Percentiles rank a stretch among this genome's conserved stretches.
phyloP scores from a whole-genome alignment of 92 coral and sea anemone genomes.

The Heliopora coerulea region DNA sequence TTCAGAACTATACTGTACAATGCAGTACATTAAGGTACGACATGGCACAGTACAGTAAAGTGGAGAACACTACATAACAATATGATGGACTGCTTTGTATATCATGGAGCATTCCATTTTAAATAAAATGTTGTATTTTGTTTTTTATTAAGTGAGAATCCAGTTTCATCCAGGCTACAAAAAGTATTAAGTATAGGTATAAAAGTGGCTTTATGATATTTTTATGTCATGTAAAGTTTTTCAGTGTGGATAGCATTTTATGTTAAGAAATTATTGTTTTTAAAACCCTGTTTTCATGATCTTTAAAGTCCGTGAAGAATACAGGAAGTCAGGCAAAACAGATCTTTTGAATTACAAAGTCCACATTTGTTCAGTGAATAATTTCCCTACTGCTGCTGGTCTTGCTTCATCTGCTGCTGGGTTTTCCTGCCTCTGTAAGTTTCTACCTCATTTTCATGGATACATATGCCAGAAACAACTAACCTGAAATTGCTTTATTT shows the following conservation, averaged over 20 bases:
- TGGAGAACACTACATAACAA: too few species aligned
- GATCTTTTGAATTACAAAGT: slow-evolving; percentile 55
- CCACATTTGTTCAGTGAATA: slow-evolving; percentile 82
- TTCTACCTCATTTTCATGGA: background rate
- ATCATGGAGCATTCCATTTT: too few species aligned
- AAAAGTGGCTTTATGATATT: background rate
- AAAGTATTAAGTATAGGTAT: slow-evolving; percentile 23
- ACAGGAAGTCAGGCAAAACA: slow-evolving; percentile 43
- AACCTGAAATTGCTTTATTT: background rate
- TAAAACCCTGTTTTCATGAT: background rate
- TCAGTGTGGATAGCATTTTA: too few species aligned
- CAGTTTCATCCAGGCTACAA: slow-evolving; percentile 67
- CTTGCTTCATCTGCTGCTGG: slow-evolving; percentile 98
- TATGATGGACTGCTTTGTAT: too few species aligned
- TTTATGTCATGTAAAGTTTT: too few species aligned
- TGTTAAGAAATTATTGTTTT: too few species aligned
- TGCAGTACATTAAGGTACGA: too few species aligned
- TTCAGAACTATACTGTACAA: too few species aligned
- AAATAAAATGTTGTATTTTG: too few species aligned
- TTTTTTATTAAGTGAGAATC: slow-evolving; percentile 47
- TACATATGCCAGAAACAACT: background rate
- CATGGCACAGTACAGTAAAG: too few species aligned
- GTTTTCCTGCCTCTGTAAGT: slow-evolving; percentile 83
- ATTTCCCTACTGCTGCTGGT: slow-evolving; percentile 97
- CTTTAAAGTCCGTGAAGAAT: slow-evolving; percentile 33